Evolutionary conservation across 2,113 vertebrate genomes (phyloP), one percentile per base, ranked within the genome.

Genomic region (Cyprinodon variegatus): DNA sequence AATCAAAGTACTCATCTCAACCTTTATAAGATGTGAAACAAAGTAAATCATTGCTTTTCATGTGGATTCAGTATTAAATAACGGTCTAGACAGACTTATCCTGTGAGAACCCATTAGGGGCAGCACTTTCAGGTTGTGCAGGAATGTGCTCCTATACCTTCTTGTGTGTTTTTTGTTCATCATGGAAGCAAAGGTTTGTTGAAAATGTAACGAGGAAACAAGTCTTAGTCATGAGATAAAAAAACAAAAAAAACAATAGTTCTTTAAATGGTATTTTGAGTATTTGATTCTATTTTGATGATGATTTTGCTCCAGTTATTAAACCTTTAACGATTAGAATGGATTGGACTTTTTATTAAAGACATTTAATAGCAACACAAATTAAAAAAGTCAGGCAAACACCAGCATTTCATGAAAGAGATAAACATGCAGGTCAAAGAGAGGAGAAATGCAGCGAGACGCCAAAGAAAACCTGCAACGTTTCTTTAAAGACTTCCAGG

Each of bases 371-470:
- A 48, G 46, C 12, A 8, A 46, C 17, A 45, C 6, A 62, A 12
- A 69, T 70, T 29, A 5, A 60, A 39, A 37, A 70, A 68, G 22
- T 72, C 37, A 45, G 29, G 37, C 5, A 8, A 17, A 29, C 61
- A 13, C 39, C 41, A 61, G 43, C 39, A 39, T 48, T 63, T 29
- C 22, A 61, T 20, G 36, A 74, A 41, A 69, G n/a, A 36, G 77
- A 66, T 38, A 64, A 11, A 39, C 4, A 70, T 29, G 0, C 13
- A 8, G n/a, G 20, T 20, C 50, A 15, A n/a, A 57, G 50, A 2
- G 10, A 57, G 14, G 10, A 57, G 50, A n/a, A 45, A 45, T 45
- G 43, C 43, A 10, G 9, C 43, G 11, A 45, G 43, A 45, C 11
- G 43, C 11, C 6, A 45, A 45, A 45, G 43, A 45, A 45, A 45